Conservation (phyloP, 2,888 invertebrate species). For the Andrena praecox region DNA sequence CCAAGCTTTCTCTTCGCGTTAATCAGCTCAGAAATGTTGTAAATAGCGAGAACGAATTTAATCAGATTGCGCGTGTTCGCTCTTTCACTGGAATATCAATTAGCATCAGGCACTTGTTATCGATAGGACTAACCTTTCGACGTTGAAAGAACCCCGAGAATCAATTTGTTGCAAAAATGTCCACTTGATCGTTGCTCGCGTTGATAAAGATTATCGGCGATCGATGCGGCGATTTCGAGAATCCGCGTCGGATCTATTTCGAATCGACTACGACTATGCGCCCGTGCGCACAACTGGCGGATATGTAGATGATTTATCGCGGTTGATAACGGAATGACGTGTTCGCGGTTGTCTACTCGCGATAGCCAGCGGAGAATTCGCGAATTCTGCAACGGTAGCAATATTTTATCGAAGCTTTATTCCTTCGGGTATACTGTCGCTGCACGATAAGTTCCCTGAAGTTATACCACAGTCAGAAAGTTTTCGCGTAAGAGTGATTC, state of each 20-base stretch:
- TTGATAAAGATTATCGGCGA: slow-evolving; percentile 29
- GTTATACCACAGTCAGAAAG: neutral
- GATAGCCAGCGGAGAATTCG: neutral
- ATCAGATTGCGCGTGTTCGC: neutral
- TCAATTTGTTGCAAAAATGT: neutral
- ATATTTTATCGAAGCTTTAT: neutral
- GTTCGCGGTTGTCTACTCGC: slow-evolving; percentile 29
- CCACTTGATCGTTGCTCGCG: neutral
- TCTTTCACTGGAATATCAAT: slow-evolving; percentile 34
- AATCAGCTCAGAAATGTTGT: neutral
- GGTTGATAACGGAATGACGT: slow-evolving; percentile 55
- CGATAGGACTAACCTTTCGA: slow-evolving; percentile 53
- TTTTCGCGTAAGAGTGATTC: neutral
- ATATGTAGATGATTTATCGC: slow-evolving; percentile 37
- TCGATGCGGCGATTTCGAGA: slow-evolving; percentile 8
- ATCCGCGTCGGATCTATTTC: neutral
- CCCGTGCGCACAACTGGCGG: slow-evolving; percentile 1
- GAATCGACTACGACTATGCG: neutral
- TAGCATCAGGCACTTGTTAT: slow-evolving; percentile 15
- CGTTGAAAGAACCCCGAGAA: slow-evolving; percentile 59
- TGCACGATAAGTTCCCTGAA: neutral
- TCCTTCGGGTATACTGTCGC: neutral
- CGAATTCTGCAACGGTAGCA: neutral
- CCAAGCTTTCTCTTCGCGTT: neutral
- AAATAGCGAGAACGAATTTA: neutral